Conservation (phyloP, 1,140 invertebrate genomes). For the Nilaparvata lugens region DNA sequence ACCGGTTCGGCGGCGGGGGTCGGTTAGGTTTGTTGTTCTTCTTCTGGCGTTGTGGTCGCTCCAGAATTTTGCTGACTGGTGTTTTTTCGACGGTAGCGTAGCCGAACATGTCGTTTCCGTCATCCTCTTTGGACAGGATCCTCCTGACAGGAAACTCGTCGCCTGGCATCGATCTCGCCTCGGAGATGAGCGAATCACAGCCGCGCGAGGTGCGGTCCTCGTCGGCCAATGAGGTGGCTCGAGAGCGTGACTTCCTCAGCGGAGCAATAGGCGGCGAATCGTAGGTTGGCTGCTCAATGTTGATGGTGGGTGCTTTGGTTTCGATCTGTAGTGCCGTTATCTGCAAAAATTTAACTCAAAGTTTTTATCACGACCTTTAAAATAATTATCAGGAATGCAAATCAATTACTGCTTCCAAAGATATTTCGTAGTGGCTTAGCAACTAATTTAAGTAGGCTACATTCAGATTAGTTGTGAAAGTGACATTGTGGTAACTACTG, state of each 20-base stretch:
- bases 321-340: conserved; percentile 50
- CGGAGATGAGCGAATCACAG: conserved; percentile 47
- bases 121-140: conserved; percentile 27
- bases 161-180: conserved; percentile 11
- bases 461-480: no score
- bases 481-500: no score
- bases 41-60: background rate
- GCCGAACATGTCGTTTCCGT: conserved; percentile 29
- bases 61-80: conserved; percentile 20
- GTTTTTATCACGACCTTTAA: no score
- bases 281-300: conserved; percentile 28
- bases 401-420: no score
- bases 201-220: conserved; percentile 61
- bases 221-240: conserved; percentile 44
- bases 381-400: no score
- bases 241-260: conserved; percentile 42
- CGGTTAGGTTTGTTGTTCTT: conserved; percentile 32
- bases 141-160: background rate
- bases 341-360: conserved; percentile 36
- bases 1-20: conserved; percentile 41
- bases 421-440: no score
- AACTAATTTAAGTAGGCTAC: no score
- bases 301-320: conserved; percentile 35
- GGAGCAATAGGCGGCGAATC: conserved; percentile 33
- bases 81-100: conserved; percentile 58